A percentile compares a stretch with the other conserved stretches of the same genome.
Conservation (phyloP, 2,888 invertebrate genomes). For the Amblyteles armatorius region DNA sequence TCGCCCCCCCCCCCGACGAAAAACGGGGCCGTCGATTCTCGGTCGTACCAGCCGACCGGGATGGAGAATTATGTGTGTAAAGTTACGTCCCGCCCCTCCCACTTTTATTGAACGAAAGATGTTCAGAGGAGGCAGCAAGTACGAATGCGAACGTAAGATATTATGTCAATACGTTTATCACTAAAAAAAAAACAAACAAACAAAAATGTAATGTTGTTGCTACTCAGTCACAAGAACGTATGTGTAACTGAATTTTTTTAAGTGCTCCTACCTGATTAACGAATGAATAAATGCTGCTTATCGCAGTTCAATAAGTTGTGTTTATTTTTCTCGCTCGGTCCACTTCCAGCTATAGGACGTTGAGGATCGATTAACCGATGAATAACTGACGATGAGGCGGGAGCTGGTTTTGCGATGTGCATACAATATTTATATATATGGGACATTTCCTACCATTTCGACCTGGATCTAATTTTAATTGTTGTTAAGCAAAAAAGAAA, state of each 20-base stretch:
- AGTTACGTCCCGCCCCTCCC: constrained; percentile 25
- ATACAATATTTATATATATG: neutral
- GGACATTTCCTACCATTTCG: too few species aligned
- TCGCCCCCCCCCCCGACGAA: constrained; percentile 19
- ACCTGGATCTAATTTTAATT: too few species aligned
- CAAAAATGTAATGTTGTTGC: constrained; percentile 73
- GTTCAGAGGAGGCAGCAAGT: constrained; percentile 35
- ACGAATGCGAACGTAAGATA: constrained; percentile 51
- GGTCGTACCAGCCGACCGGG: constrained; percentile 11
- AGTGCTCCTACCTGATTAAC: constrained; percentile 77
- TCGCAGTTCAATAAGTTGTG: constrained; percentile 74
- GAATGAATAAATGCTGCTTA: constrained; percentile 82
- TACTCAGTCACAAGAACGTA: constrained; percentile 72
- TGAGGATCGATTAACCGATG: neutral
- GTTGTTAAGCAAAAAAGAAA: neutral
- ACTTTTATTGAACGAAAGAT: constrained; percentile 6
- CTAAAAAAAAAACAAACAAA: constrained; percentile 48
- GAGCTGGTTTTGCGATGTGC: neutral
- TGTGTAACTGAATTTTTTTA: constrained; percentile 74
- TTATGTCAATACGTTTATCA: constrained; percentile 62
- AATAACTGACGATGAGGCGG: neutral
- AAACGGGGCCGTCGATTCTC: neutral
- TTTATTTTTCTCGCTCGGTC: constrained; percentile 10
- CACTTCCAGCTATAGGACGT: neutral
- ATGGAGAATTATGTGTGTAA: constrained; percentile 30